Percentiles rank a stretch among this genome's conserved stretches.
Evolutionary conservation across 2,888 invertebrate species (phyloP).

Genomic region (Drosophila algonquin): DNA sequence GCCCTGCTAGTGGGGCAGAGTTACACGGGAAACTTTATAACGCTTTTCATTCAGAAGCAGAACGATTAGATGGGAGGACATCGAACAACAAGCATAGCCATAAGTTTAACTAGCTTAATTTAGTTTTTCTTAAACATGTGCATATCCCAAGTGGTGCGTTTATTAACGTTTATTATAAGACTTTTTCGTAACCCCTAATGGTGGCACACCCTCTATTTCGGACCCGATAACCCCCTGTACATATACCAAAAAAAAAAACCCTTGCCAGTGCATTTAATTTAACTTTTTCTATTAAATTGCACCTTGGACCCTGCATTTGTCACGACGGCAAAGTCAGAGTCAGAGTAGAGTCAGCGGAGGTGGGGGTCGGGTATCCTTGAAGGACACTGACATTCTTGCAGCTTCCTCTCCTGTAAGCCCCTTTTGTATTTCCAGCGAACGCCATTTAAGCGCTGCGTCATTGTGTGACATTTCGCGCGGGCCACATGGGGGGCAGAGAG

Average conservation of each 20-base stretch:
- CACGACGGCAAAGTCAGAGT: slow-evolving; percentile 30
- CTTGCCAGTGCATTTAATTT: slow-evolving; percentile 74
- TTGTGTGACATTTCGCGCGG: slow-evolving; percentile 73
- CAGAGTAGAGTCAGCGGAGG: neutral
- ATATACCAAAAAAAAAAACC: neutral
- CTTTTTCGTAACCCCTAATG: neutral
- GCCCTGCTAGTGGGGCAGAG: too few species aligned
- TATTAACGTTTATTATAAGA: slow-evolving; percentile 15
- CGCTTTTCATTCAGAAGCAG: too few species aligned
- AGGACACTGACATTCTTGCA: slow-evolving; percentile 53
- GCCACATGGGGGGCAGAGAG: slow-evolving; percentile 14
- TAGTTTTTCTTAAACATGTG: neutral
- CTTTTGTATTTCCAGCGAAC: slow-evolving; percentile 39
- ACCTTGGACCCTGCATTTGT: slow-evolving; percentile 72
- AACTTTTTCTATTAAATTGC: slow-evolving; percentile 78
- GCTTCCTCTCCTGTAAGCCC: neutral
- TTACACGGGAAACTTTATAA: too few species aligned
- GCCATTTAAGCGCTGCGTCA: slow-evolving; percentile 73
- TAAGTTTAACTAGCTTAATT: too few species aligned
- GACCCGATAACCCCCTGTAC: neutral
- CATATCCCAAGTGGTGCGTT: slow-evolving; percentile 5
- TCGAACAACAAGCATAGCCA: too few species aligned
- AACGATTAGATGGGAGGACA: too few species aligned
- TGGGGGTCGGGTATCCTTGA: slow-evolving; percentile 61
- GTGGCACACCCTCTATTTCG: too few species aligned